Evolutionary conservation across 2,888 invertebrate genomes (phyloP), one percentile per base, ranked within the genome.

Genomic region (Anorthoa munda): DNA sequence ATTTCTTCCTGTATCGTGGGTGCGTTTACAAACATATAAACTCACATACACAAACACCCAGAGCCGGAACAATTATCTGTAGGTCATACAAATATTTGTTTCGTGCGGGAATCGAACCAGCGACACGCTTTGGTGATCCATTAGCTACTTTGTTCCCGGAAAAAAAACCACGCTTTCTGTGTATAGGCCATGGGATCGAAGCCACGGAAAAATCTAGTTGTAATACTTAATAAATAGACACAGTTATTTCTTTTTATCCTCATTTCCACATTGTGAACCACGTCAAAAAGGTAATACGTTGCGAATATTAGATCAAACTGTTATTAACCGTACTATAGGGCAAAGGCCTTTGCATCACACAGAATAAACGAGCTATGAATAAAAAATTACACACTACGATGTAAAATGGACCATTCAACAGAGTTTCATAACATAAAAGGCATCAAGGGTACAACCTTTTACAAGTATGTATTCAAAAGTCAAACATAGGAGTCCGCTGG

Each of bases 391-490:
- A 31, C n/a, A n/a, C n/a, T 18, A 45, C 46, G 58, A 11, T 46
- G 21, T 64, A 71, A 77, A 77, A 71, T 48, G 2, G 51, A 26
- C 46, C 18, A 64, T 71, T 53, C 53, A 39, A 59, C 31, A 31
- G 67, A 53, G 21, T 77, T 71, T 63, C 56, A 39, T 45, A 31
- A 17, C 45, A 31, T 63, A 48, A 56, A 73, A 48, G 48, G 46
- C n/a, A 39, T 51, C 18, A 23, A 18, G 53, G 26, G 17, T 56
- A 67, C 46, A 60, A 67, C 12, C 48, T 72, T 46, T 48, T 45
- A 53, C 51, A 72, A 39, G n/a, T 48, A 72, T 63, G 17, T 48
- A 72, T 63, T 53, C 60, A 61, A 61, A 77, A 69, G 53, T 66
- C 53, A 73, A 76, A 72, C 53, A 79, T 11, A 4, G 12, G 31